phyloP scores from a whole-genome alignment of 2,797 vertebrate species.

The Eulemur albifrons region DNA sequence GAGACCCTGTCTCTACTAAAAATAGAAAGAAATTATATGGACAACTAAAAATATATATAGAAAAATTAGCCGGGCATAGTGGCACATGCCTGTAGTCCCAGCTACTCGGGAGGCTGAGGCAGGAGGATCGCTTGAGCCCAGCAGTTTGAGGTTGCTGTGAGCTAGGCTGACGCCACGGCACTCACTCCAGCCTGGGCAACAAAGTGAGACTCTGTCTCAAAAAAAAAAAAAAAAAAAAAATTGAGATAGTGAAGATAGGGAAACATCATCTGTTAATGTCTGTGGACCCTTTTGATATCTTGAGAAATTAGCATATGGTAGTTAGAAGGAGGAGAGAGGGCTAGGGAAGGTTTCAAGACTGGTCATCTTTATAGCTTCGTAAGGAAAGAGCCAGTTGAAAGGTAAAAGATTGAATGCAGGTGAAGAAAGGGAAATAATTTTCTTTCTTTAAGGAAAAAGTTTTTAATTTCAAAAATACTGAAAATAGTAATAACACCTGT shows the following conservation, averaged over 20 bases:
- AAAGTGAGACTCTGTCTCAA: no score
- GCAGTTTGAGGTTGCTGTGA: no score
- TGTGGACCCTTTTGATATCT: background rate
- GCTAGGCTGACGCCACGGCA: no score
- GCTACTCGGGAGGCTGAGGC: no score
- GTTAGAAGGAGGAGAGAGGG: background rate
- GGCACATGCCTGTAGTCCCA: no score
- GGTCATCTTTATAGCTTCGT: background rate
- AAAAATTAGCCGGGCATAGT: no score
- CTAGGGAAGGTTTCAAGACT: background rate
- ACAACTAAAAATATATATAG: no score
- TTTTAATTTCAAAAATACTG: background rate
- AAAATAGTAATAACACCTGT: background rate
- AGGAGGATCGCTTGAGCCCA: no score
- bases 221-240: background rate
- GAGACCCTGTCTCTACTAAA: no score
- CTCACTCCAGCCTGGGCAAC: no score
- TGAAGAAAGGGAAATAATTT: background rate
- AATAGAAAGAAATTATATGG: no score
- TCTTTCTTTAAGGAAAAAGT: background rate
- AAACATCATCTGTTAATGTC: background rate
- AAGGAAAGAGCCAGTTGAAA: background rate
- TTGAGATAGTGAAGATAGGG: background rate
- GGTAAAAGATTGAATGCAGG: background rate
- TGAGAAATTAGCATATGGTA: background rate